Evolutionary conservation across 2,113 vertebrate species (phyloP).

Genomic region (Aptenodytes patagonicus): DNA sequence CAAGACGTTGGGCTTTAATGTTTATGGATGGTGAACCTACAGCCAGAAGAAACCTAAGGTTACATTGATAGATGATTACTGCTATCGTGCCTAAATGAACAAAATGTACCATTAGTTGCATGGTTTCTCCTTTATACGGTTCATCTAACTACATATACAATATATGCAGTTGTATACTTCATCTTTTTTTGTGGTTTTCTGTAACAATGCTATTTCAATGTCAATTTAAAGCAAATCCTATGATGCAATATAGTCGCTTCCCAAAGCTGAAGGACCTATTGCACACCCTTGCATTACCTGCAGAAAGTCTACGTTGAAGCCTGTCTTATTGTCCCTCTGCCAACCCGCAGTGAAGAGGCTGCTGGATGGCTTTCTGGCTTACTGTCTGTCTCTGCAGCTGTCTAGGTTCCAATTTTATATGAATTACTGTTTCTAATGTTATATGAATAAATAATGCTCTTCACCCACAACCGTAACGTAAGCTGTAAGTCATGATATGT

Average conservation of each 20-base stretch:
- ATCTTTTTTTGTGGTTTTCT: background rate
- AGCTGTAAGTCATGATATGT: background rate
- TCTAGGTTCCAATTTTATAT: background rate
- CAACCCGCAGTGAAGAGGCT: accelerated
- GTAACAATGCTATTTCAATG: background rate
- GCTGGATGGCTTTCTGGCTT: background rate
- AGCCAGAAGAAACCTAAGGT: background rate
- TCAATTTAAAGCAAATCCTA: background rate
- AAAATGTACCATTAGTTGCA: background rate
- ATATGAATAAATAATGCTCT: background rate
- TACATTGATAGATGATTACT: background rate
- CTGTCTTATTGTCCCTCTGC: background rate
- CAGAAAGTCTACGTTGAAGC: background rate
- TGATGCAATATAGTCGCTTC: background rate
- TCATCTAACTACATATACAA: background rate
- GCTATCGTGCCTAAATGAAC: background rate
- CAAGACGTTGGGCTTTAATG: too few species aligned
- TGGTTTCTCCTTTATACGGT: background rate
- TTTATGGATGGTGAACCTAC: background rate
- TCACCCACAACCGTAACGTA: background rate
- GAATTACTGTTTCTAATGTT: background rate
- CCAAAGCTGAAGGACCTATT: background rate
- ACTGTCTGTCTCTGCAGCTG: background rate
- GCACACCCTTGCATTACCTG: background rate
- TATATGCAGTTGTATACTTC: accelerated